Conservation (phyloP, 2,113 vertebrate species). For the Suricata suricatta region DNA sequence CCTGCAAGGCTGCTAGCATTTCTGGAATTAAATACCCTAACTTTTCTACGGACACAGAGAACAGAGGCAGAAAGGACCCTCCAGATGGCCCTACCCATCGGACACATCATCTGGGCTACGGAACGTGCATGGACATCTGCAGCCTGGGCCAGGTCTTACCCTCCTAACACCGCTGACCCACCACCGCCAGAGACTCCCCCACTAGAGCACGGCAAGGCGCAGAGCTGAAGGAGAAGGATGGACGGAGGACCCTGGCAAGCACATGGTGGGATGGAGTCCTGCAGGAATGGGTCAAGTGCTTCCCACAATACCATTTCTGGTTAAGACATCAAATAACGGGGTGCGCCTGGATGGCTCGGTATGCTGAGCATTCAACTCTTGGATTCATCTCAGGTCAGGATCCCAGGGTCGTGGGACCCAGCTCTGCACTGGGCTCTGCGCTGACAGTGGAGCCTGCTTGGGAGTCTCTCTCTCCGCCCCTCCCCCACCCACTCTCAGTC, state of each 20-base stretch:
- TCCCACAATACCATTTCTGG: background rate
- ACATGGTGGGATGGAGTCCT: accelerated
- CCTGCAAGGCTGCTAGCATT: accelerated
- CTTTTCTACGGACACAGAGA: background rate
- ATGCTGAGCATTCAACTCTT: no score
- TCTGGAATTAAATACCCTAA: background rate
- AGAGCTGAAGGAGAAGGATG: background rate
- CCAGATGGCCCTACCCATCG: background rate
- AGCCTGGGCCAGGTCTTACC: background rate
- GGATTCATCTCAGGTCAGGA: no score
- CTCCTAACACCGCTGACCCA: background rate
- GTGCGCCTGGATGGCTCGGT: no score
- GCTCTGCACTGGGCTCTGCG: no score
- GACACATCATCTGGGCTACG: background rate
- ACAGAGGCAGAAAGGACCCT: background rate
- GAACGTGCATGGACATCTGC: accelerated
- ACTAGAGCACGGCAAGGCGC: accelerated
- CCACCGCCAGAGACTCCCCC: background rate
- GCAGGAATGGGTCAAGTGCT: background rate
- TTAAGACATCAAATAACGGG: background rate
- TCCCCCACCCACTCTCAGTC: no score
- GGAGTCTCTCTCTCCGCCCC: no score
- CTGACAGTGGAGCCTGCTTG: no score
- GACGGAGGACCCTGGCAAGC: background rate
- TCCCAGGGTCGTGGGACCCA: no score